Evolutionary conservation across 35 echinoderm and acorn worm genomes (phyloP).

Genomic region (Heliocidaris tuberculata): DNA sequence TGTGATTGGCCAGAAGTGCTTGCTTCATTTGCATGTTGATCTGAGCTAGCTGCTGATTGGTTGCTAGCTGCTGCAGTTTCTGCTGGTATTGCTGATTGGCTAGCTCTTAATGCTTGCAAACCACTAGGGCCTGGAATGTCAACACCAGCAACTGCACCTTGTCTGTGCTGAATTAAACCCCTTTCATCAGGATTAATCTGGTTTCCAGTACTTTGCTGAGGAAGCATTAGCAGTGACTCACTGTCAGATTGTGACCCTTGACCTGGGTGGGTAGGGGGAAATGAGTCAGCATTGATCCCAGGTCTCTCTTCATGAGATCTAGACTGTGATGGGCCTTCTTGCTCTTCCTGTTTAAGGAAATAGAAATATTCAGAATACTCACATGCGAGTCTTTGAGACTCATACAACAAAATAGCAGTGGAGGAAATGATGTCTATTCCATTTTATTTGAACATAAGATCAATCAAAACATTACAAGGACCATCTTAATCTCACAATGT

Average conservation of each 20-base stretch:
- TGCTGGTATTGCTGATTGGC: not conserved
- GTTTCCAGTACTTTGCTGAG: not conserved
- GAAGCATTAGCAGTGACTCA: slow-evolving; percentile 9
- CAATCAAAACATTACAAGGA: not conserved
- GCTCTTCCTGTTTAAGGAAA: not conserved
- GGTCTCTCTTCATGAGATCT: not conserved
- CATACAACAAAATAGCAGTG: too few relatives aligned
- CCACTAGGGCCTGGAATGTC: slow-evolving; percentile 24
- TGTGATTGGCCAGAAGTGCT: slow-evolving; percentile 24
- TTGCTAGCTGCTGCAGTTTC: not conserved
- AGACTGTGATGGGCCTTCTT: too few relatives aligned
- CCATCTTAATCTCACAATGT: too few relatives aligned
- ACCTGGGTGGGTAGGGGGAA: not conserved
- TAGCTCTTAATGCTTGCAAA: not conserved
- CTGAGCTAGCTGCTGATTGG: not conserved
- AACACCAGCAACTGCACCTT: not conserved
- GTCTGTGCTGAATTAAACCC: not conserved
- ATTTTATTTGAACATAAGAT: not conserved
- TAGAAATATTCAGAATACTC: too few relatives aligned
- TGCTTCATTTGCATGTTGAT: not conserved
- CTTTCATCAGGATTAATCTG: not conserved
- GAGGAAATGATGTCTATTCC: not conserved
- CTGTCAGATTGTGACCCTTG: slow-evolving; percentile 22
- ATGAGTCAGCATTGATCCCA: not conserved
- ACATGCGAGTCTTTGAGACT: too few relatives aligned